Evolutionary conservation across 2,888 invertebrate genomes (phyloP).

Genomic region (Chloroclysta siterata): DNA sequence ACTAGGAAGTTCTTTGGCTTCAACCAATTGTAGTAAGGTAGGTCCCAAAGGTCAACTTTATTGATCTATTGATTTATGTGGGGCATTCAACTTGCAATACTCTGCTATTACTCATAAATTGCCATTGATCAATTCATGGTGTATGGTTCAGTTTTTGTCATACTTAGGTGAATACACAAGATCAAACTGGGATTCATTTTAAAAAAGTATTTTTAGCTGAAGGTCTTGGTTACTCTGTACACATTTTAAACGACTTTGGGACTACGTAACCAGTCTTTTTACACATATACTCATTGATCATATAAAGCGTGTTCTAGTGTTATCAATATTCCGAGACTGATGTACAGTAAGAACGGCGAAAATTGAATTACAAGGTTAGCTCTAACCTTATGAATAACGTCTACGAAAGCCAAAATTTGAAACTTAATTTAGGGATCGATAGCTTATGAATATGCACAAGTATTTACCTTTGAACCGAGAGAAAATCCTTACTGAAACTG

Average conservation of each 20-base stretch:
- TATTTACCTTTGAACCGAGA: conserved; percentile 84
- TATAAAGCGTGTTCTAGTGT: conserved; percentile 17
- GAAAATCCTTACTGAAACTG: conserved; percentile 85
- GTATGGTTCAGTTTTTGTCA: not conserved
- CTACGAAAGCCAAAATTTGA: conserved; percentile 23
- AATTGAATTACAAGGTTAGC: conserved; percentile 57
- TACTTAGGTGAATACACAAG: conserved; percentile 26
- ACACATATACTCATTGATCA: conserved; percentile 31
- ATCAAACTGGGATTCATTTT: conserved; percentile 49
- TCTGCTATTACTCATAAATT: not conserved
- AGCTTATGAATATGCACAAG: not conserved
- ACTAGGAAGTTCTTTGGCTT: not conserved
- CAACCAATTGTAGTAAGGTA: conserved; percentile 3
- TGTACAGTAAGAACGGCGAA: conserved; percentile 28
- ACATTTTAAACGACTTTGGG: conserved; percentile 66
- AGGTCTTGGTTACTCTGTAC: conserved; percentile 70
- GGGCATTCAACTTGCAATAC: not conserved
- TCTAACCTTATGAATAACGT: conserved; percentile 39
- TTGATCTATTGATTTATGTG: conserved; percentile 9
- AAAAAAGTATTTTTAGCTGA: conserved; percentile 74
- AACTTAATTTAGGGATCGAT: not conserved
- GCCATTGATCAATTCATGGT: not conserved
- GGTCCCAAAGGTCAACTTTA: conserved; percentile 29
- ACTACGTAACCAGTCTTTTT: conserved; percentile 38
- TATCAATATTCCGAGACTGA: conserved; percentile 15